Base-by-base conservation (phyloP, 64 coral and sea anemone species). In the Catalaphyllia jardinei region DNA sequence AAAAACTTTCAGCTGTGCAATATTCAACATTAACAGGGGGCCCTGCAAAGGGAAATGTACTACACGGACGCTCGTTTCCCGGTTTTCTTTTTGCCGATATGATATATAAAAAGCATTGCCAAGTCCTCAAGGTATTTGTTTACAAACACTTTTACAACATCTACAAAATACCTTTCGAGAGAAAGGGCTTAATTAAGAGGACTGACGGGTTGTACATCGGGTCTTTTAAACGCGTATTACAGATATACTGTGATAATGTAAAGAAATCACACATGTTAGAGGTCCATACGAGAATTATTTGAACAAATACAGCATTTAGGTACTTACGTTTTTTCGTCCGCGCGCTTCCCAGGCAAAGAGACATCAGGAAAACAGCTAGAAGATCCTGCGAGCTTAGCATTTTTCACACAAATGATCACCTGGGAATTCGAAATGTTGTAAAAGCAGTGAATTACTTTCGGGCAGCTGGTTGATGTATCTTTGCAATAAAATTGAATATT, bases 281-380 rank as follows among this genome's bases (percentile, higher is more conserved):
- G 20, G 35, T 71, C 62, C 46, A 67, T 18, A 28, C 20, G 52
- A 50, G 9, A n/a, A 35, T 71, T 33, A 28, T 71, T 24, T 39
- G 19, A 50, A 18, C 20, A 71, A n/a, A 29, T 85, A 64, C 5
- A 13, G 4, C 18, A 62, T 55, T 54, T 30, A 17, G 31, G 11
- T 83, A 85, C 81, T 85, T 51, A 85, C 81, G 81, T 51, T 85
- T 85, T 29, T 85, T 64, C n/a, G 81, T 46, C 62, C 63, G 22
- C 33, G 62, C 71, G 31, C 33, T 24, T 28, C 30, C 13, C 39
- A 85, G 29, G 62, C 63, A 71, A 20, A 71, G 24, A 51, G 20
- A 85, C 19, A 65, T 35, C 0, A 85, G 62, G 5, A 85, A 20
- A 49, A 51, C 38, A n/a, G 10, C n/a, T 17, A 85, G 15, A 0